phyloP scores from a whole-genome alignment of 2,888 invertebrate genomes.

The Drosophila antonietae region DNA sequence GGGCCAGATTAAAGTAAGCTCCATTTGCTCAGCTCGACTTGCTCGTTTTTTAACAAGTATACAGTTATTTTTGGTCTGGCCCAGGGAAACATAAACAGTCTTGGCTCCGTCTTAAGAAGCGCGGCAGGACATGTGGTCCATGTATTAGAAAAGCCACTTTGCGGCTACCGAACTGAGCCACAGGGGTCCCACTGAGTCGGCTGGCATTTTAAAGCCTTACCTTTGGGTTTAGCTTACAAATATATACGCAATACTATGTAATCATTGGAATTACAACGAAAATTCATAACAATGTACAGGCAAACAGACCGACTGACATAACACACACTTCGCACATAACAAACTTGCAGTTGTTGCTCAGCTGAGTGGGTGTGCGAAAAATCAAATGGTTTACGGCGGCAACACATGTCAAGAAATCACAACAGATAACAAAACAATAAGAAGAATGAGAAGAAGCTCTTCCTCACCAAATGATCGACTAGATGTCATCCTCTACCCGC shows the following conservation, averaged over 20 bases:
- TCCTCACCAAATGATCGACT: neutral
- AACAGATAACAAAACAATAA: slow-evolving; percentile 36
- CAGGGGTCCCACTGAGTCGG: slow-evolving; percentile 22
- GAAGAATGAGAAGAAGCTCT: neutral
- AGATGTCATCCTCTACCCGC: neutral
- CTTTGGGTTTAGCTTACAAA: slow-evolving; percentile 47
- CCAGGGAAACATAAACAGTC: neutral
- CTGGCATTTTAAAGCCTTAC: slow-evolving; percentile 48
- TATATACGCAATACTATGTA: slow-evolving; percentile 45
- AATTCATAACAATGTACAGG: slow-evolving; percentile 60
- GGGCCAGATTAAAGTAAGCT: neutral
- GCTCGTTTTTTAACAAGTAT: neutral
- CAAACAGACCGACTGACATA: slow-evolving; percentile 27
- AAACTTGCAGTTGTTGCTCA: slow-evolving; percentile 18
- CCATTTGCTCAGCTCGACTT: neutral
- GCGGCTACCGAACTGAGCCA: slow-evolving; percentile 27
- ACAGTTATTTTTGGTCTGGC: neutral
- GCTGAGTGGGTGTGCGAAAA: slow-evolving; percentile 29
- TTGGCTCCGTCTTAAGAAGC: slow-evolving; percentile 16
- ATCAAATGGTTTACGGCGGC: slow-evolving; percentile 66
- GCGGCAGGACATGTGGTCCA: slow-evolving; percentile 11
- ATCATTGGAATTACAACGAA: slow-evolving; percentile 53
- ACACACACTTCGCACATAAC: slow-evolving; percentile 30
- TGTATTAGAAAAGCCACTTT: slow-evolving; percentile 58
- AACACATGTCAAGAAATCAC: slow-evolving; percentile 66